Evolutionary conservation across 1,140 invertebrate species (phyloP).

Genomic region (Gonatopus flavifemur): DNA sequence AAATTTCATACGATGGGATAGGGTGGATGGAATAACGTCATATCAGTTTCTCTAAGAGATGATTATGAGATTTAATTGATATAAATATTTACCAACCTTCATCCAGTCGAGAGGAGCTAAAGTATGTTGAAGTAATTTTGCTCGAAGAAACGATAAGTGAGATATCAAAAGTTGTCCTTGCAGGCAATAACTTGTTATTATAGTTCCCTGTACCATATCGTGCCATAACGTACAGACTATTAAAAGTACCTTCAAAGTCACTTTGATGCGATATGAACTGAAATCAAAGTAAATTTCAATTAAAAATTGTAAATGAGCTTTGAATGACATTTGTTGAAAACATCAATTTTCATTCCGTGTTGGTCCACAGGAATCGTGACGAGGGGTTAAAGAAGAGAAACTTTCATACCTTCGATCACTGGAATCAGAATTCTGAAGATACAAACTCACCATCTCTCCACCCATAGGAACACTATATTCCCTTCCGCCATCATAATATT

Average conservation of each 20-base stretch:
- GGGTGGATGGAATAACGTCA: too few species aligned
- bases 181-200: constrained; percentile 77
- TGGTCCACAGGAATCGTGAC: too few species aligned
- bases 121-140: constrained; percentile 70
- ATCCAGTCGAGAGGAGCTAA: constrained; percentile 75
- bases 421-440: too few species aligned
- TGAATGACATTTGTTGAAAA: too few species aligned
- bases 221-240: constrained; percentile 72
- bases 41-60: too few species aligned
- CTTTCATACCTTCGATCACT: too few species aligned
- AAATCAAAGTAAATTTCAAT: constrained; percentile 34
- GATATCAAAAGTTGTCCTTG: constrained; percentile 75
- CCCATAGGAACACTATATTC: constrained; percentile 66
- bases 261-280: constrained; percentile 57
- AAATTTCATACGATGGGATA: too few species aligned
- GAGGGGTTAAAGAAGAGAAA: too few species aligned
- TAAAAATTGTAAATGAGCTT: too few species aligned
- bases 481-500: constrained; percentile 68
- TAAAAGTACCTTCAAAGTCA: constrained; percentile 63
- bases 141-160: constrained; percentile 69
- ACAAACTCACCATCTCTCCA: constrained; percentile 61
- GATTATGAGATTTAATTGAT: neutral
- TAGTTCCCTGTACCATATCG: constrained; percentile 75
- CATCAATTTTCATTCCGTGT: too few species aligned
- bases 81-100: constrained; percentile 59